Evolutionary conservation across 2,888 invertebrate genomes (phyloP), one percentile per base, ranked within the genome.

Genomic region (Monoplex corrugatus): DNA sequence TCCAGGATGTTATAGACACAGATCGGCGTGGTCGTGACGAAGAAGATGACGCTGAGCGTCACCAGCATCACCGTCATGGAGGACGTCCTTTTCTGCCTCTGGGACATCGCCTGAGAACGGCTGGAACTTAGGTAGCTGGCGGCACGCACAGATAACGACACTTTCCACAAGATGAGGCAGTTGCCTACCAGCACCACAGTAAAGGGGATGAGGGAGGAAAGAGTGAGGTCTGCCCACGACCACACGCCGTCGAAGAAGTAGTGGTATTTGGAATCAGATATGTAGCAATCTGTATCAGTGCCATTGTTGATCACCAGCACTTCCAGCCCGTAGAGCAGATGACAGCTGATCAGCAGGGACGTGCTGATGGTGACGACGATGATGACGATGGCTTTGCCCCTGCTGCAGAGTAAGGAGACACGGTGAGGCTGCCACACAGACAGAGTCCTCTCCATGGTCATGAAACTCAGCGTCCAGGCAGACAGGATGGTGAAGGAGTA

Each of bases 391-490:
- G 93, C 93, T 13, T 90, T 89, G 28, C 89, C 88, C 23, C 91
- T 90, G 13, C 92, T 93, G 86, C 93, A 94, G 35, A 91, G 88
- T 0, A 89, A 75, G 87, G 90, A 92, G 16, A 93, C 93, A 1
- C 87, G 90, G 87, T 93, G 92, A 8, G 94, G 94, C 82, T 92
- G 88, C 90, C 94, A 94, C 2, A 93, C 92, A 0, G 93, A 92
- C 10, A 94, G 89, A 0, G 93, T 92, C 38, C 94, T 78, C 83
- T 94, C 94, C 75, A 94, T n/a, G 0, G 94, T 94, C 45, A 95
- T 93, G n/a, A 92, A 91, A 19, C 93, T 93, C 45, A 95, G 91
- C 32, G 94, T 92, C 95, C 95, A 95, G 0, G 93, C 92, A 1
- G 94, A 94, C 72, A 93, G 91, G 78, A 94, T 92, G 0, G 93